Base-by-base conservation (phyloP, 2,888 invertebrate genomes). In the Drosophila subquinaria region DNA sequence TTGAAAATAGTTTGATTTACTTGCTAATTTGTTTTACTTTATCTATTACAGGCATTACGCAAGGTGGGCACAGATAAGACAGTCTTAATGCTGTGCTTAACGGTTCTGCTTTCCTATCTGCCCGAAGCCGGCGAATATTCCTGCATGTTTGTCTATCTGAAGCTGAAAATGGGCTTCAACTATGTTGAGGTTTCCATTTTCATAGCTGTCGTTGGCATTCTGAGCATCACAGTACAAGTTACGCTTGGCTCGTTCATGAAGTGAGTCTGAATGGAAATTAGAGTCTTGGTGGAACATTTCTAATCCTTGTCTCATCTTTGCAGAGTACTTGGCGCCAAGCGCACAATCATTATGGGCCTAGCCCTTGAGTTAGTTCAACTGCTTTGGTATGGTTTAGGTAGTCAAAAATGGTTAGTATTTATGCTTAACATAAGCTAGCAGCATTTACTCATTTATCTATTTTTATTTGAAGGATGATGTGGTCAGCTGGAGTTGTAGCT, bases 51-150 rank as follows among this genome's bases (percentile, higher is more conserved):
- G 94, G 96, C 97, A n/a, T 93, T 98, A 71, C 94, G 96, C 73
- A 97, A 97, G 94, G 98, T 99, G 75, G 98, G 98, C 79, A 96
- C 97, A 83, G 99, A 99, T 93, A 96, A 97, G 89, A 98, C 98
- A 78, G 98, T 99, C 91, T 94, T 99, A 89, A 97, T 99, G 95
- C 95, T 99, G 90, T 99, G 99, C 93, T 96, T 98, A 82, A 97
- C 99, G 53, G 99, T 99, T 90, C 98, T 99, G 93, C 95, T 99
- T 66, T 99, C 99, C 23, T 99, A 99, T 94, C 94, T 99, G 86
- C 99, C 99, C 2, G 99, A 99, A 94, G 97, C 97, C 43, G 99
- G 99, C 81, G 98, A 99, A 94, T 99, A 99, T 94, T 99, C 99
- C 68, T 99, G 99, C 94, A 99, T 99, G 94, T 99, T 99, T 94